Conservation (phyloP, 2,888 invertebrate species). For the Trachelus troglodyta region DNA sequence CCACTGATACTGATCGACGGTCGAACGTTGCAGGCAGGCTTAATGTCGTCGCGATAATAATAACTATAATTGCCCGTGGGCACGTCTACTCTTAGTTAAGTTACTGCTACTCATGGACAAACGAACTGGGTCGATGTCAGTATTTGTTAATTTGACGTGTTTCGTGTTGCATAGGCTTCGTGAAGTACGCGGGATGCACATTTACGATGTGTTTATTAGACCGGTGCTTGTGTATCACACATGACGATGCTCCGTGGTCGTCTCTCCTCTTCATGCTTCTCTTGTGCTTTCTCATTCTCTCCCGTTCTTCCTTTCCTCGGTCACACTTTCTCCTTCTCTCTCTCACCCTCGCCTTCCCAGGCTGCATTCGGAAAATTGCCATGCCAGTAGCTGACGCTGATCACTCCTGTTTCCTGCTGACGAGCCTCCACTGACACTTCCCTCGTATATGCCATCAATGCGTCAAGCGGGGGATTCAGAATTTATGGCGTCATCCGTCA, state of each 20-base stretch:
- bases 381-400: constrained; percentile 37
- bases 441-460: constrained; percentile 2
- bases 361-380: constrained; percentile 37
- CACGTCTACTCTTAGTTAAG: neutral
- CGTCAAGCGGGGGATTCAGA: constrained; percentile 22
- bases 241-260: neutral
- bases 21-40: neutral
- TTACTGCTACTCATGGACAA: neutral
- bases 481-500: constrained; percentile 50
- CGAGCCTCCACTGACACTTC: neutral
- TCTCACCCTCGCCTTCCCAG: neutral
- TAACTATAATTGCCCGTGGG: neutral
- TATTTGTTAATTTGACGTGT: neutral
- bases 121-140: neutral
- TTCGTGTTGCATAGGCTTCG: neutral
- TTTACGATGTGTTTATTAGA: constrained; percentile 48
- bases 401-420: constrained; percentile 1
- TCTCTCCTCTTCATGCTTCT: neutral
- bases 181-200: constrained; percentile 14
- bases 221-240: neutral
- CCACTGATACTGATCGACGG: neutral
- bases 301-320: too few relatives aligned
- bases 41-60: neutral
- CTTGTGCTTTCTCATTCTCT: too few relatives aligned
- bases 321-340: too few relatives aligned